These are phyloP conservation scores for Pygoscelis antarcticus DNA, from an alignment of 2,113 vertebrate genomes.

Conservation along the genomic window DNA sequence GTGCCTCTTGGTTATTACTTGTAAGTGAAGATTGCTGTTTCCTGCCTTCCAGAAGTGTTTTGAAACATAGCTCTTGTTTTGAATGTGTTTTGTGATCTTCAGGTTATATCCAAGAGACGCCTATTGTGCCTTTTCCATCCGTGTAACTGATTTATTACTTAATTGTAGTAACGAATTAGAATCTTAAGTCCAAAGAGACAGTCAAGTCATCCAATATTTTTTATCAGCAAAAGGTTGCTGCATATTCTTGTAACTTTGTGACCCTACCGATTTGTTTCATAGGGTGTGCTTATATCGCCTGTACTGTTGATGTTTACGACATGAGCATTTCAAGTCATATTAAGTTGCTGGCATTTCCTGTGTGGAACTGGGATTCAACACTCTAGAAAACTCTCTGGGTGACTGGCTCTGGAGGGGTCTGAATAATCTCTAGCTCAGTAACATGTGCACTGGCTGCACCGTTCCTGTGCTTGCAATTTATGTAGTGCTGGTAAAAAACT, in stretches of 20 bases:
- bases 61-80: not conserved
- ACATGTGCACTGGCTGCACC: fast-evolving
- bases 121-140: not conserved
- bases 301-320: not conserved
- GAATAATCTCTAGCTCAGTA: not conserved
- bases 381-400: too few species aligned
- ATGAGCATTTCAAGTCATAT: not conserved
- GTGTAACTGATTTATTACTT: not conserved
- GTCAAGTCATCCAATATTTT: not conserved
- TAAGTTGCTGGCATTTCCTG: not conserved
- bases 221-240: not conserved
- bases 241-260: not conserved
- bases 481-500: not conserved
- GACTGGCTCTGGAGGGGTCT: not conserved
- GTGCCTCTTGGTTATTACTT: not conserved
- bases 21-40: not conserved
- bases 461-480: not conserved
- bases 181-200: not conserved
- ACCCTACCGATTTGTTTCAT: not conserved
- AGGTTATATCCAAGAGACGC: not conserved
- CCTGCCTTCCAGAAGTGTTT: not conserved
- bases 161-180: not conserved
- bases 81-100: not conserved
- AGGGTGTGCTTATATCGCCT: not conserved
- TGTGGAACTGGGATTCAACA: not conserved